phyloP scores from a whole-genome alignment of 2,888 invertebrate species.

The Pristionchus maxplancki region DNA sequence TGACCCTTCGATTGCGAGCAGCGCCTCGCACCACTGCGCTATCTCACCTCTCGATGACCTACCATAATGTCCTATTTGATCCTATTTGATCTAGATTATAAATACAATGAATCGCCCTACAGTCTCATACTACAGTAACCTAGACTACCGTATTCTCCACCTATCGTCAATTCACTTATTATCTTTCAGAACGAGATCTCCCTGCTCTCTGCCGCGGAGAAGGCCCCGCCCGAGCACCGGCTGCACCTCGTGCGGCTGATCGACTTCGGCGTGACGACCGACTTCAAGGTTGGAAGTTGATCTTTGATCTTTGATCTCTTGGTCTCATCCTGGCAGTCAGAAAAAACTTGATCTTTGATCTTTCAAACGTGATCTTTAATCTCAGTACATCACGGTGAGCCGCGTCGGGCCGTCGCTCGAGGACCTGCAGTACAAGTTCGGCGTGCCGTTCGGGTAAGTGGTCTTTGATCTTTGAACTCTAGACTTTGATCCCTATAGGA shows the following conservation, averaged over 20 bases:
- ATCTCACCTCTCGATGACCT: background rate
- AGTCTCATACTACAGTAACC: background rate
- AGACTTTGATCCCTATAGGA: background rate
- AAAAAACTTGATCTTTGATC: background rate
- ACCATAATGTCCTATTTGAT: too few species aligned
- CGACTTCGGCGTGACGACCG: background rate
- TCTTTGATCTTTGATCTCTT: background rate
- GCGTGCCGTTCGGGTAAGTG: slow-evolving; percentile 5
- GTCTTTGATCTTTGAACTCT: background rate
- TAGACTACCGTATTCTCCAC: background rate
- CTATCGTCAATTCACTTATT: background rate
- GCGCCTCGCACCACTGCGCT: too few species aligned
- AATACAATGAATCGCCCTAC: too few species aligned
- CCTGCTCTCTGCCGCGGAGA: background rate
- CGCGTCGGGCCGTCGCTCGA: slow-evolving; percentile 15
- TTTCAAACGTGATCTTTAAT: background rate
- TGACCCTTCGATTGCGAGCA: too few species aligned
- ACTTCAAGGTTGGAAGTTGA: slow-evolving; percentile 10
- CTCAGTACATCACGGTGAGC: background rate
- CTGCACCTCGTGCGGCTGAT: background rate
- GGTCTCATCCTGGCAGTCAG: too few species aligned
- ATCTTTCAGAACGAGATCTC: slow-evolving; percentile 10
- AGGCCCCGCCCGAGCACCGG: background rate
- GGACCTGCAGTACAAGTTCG: slow-evolving; percentile 22
- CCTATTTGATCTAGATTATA: too few species aligned